These are phyloP conservation scores for Strix occidentalis DNA, from an alignment of 2,797 vertebrate species.

Conservation along the genomic window DNA sequence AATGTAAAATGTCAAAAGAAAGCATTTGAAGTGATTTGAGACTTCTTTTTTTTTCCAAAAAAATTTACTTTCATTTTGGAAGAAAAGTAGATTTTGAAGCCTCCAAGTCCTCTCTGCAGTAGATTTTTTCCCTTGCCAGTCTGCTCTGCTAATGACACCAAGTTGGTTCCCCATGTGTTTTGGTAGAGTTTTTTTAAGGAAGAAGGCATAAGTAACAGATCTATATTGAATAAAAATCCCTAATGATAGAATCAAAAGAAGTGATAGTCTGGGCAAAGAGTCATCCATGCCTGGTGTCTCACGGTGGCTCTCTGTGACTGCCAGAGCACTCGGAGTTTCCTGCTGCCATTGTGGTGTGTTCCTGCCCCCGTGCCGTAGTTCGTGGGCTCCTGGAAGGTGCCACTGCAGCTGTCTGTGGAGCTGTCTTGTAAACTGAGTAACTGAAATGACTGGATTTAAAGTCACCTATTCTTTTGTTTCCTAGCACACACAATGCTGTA, in stretches of 20 bases:
- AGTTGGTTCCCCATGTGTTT: not conserved
- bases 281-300: not conserved
- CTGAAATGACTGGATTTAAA: not conserved
- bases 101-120: not conserved
- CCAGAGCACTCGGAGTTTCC: not conserved
- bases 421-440: not conserved
- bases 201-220: not conserved
- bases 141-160: not conserved
- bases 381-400: not conserved
- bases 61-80: not conserved
- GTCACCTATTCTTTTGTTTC: not conserved
- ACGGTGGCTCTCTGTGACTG: not conserved
- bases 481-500: not conserved
- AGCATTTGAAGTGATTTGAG: not conserved
- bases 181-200: not conserved
- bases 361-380: not conserved
- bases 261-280: not conserved
- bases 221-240: not conserved
- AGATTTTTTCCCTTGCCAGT: not conserved
- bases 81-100: not conserved
- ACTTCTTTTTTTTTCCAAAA: not conserved
- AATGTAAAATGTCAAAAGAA: not conserved
- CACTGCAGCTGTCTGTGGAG: not conserved
- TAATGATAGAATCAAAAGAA: not conserved
- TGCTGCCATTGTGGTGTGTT: fast-evolving